Evolutionary conservation across 2,888 invertebrate genomes (phyloP).

Genomic region (Gibbula magus): DNA sequence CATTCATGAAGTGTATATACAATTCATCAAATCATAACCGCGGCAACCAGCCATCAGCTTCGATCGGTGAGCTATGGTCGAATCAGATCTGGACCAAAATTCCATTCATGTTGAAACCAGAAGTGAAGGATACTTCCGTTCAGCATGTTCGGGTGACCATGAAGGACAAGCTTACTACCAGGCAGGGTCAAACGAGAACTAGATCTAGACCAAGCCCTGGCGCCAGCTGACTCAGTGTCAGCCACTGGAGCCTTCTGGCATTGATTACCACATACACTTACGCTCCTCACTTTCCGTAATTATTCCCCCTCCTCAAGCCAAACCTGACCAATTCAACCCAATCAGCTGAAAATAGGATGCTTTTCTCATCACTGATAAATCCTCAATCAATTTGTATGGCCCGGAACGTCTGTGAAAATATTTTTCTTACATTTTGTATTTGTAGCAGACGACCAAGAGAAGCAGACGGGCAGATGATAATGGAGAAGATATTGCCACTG

Average conservation of each 20-base stretch:
- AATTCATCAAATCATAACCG: too few species aligned
- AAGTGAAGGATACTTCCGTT: too few species aligned
- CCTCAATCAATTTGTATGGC: background rate
- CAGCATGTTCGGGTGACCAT: too few species aligned
- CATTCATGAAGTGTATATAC: too few species aligned
- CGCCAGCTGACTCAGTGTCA: background rate
- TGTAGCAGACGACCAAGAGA: background rate
- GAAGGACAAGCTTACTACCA: too few species aligned
- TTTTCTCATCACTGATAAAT: background rate
- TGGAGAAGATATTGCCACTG: conserved; percentile 5
- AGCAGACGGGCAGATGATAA: background rate
- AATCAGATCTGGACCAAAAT: too few species aligned
- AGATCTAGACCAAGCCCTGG: background rate
- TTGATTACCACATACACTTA: conserved; percentile 1
- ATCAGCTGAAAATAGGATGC: background rate
- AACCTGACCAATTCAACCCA: background rate
- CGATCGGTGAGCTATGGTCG: too few species aligned
- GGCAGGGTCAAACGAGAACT: too few species aligned
- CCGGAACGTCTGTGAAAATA: background rate
- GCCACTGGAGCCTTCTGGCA: background rate
- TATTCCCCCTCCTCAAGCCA: background rate
- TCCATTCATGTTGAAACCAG: too few species aligned
- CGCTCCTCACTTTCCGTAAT: background rate
- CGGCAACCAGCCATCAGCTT: too few species aligned
- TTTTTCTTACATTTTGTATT: background rate